Base-by-base conservation (phyloP, 2,888 invertebrate genomes). In the Mesoligia furuncula region DNA sequence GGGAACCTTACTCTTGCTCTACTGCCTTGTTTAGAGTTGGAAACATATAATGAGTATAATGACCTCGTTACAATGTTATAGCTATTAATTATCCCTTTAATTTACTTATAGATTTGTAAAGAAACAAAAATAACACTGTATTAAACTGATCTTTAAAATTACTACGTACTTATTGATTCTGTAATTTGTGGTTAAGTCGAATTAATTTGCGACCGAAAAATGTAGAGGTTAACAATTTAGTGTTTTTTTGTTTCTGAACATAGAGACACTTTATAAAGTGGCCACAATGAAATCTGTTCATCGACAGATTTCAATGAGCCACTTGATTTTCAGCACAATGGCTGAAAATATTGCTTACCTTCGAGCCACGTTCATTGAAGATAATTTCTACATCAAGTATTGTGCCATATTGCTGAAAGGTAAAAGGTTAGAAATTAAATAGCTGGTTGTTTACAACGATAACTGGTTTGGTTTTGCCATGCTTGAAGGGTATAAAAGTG, bases 321-420 rank as follows among this genome's bases (percentile, higher is more conserved):
- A 93, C 94, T 93, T 87, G 74, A 83, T 87, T 81, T 80, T 83
- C 81, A 85, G 79, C 57, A 72, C 70, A 77, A 79, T 78, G 77
- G 85, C 85, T 86, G 81, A 79, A 85, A 91, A 89, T 81, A 86
- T 85, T 92, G 95, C 99, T 98, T 98, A 99, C 99, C 99, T 99
- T 99, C 92, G 99, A 99, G 96, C 99, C 99, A 91, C 99, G 98
- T 97, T 99, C 99, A 97, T 99, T 99, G 98, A 99, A 99, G 96
- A 99, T 99, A 94, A 99, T 99, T 98, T 99, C 99, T 97, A 99
- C 99, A 97, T 99, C 99, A 96, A 99, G 98, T 95, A 99, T 99
- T 93, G 98, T 98, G 95, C 99, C 99, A 97, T 99, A 99, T 98
- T 99, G 99, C 99, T 99, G 98, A 94, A 98, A 98, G 95, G 94